Evolutionary conservation across 2,888 invertebrate genomes (phyloP).

Genomic region (Cryptosula pallasiana): DNA sequence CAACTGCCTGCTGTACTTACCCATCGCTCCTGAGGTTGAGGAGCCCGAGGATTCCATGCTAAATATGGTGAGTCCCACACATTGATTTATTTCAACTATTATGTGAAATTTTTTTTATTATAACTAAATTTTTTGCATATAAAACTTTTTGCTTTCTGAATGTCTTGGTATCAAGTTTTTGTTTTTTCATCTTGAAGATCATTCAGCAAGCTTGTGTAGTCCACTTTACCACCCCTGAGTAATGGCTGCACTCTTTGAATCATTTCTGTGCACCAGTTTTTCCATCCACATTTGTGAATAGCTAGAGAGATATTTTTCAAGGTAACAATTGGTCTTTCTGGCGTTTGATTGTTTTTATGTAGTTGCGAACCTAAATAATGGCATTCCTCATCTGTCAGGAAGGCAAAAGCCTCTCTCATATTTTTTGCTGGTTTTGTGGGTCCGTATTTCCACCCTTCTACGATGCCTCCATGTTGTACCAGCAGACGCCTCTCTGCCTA

Average conservation of each 20-base stretch:
- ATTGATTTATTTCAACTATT: too few species aligned
- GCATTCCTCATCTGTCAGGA: not conserved
- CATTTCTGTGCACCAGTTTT: not conserved
- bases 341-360: not conserved
- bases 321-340: not conserved
- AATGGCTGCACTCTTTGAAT: not conserved
- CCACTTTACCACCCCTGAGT: not conserved
- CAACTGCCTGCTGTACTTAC: conserved; percentile 52
- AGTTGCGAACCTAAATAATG: not conserved
- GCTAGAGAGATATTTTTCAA: not conserved
- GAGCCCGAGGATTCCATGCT: conserved; percentile 43
- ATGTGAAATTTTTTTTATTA: too few species aligned
- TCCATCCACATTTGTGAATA: conserved; percentile 1
- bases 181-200: too few species aligned
- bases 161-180: too few species aligned
- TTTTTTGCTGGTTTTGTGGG: not conserved
- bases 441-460: not conserved
- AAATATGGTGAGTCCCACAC: not conserved
- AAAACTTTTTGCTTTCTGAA: too few species aligned
- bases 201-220: not conserved
- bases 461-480: not conserved
- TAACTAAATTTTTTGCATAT: too few species aligned
- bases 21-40: conserved; percentile 56
- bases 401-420: not conserved
- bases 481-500: conserved; percentile 1